Evolutionary conservation across 30 jellyfish, hydroid and myxozoan genomes (phyloP).

Genomic region (Phacellophora camtschatica): DNA sequence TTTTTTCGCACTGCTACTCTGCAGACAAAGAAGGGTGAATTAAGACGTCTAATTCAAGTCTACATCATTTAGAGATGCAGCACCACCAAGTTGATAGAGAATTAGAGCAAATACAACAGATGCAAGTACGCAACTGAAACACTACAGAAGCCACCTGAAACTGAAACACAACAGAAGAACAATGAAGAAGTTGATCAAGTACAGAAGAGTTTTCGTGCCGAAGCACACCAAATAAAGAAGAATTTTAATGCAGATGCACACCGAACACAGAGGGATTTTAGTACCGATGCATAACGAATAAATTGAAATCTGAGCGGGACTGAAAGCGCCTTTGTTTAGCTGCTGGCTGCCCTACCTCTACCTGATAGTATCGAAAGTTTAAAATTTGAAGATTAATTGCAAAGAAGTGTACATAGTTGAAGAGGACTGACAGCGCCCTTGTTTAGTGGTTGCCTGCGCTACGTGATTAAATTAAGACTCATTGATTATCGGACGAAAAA

Average conservation of each 20-base stretch:
- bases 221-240: background rate
- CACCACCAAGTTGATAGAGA: slow-evolving; percentile 5
- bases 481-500: background rate
- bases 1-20: slow-evolving; percentile 25
- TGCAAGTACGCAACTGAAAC: background rate
- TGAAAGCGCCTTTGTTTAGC: too few species aligned
- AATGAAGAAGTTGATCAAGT: background rate
- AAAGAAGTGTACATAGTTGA: background rate
- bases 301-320: background rate
- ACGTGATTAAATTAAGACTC: background rate
- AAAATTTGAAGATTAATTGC: background rate
- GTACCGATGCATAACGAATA: background rate
- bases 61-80: slow-evolving; percentile 3
- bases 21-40: slow-evolving; percentile 9
- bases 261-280: background rate
- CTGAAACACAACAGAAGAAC: background rate
- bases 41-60: slow-evolving; percentile 12
- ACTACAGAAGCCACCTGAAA: background rate
- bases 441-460: background rate
- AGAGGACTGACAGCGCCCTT: background rate
- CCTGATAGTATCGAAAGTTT: too few species aligned
- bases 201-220: background rate
- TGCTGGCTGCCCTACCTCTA: too few species aligned
- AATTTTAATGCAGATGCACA: background rate
- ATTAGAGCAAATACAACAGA: background rate